Evolutionary conservation across 2,888 invertebrate genomes (phyloP).

Genomic region (Palloptera scutellata): DNA sequence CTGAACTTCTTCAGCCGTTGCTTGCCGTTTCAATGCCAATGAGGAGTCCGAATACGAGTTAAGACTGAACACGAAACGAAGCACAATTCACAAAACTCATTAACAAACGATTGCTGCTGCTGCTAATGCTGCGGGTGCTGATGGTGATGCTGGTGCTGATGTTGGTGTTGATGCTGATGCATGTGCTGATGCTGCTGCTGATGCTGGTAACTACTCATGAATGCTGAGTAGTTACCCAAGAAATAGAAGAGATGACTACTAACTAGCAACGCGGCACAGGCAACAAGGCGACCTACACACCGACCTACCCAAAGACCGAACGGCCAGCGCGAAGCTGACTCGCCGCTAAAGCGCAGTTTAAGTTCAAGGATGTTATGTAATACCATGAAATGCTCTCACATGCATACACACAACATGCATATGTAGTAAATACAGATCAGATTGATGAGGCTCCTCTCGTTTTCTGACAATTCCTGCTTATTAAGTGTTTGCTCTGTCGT

Average conservation of each 20-base stretch:
- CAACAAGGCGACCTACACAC: slow-evolving; percentile 42
- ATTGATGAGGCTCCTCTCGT: slow-evolving; percentile 7
- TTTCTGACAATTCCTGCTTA: neutral
- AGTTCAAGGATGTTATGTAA: slow-evolving; percentile 65
- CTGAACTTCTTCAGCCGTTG: too few species aligned
- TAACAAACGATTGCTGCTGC: neutral
- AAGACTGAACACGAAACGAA: too few species aligned
- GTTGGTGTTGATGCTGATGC: slow-evolving; percentile 3
- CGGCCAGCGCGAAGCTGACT: neutral
- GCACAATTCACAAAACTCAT: too few species aligned
- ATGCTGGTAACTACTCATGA: neutral
- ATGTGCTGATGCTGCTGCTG: neutral
- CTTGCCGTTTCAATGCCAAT: too few species aligned
- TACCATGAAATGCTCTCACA: slow-evolving; percentile 23
- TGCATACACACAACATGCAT: too few species aligned
- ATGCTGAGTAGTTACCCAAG: too few species aligned
- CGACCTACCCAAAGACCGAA: slow-evolving; percentile 44
- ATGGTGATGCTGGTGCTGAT: neutral
- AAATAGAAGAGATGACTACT: neutral
- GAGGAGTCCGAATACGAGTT: too few species aligned
- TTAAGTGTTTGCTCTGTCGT: neutral
- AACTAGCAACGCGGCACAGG: slow-evolving; percentile 35
- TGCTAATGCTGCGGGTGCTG: neutral
- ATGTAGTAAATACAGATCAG: slow-evolving; percentile 24
- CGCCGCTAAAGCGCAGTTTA: slow-evolving; percentile 51